Conservation (phyloP, 2,797 vertebrate genomes). For the Pseudochirops corinnae region DNA sequence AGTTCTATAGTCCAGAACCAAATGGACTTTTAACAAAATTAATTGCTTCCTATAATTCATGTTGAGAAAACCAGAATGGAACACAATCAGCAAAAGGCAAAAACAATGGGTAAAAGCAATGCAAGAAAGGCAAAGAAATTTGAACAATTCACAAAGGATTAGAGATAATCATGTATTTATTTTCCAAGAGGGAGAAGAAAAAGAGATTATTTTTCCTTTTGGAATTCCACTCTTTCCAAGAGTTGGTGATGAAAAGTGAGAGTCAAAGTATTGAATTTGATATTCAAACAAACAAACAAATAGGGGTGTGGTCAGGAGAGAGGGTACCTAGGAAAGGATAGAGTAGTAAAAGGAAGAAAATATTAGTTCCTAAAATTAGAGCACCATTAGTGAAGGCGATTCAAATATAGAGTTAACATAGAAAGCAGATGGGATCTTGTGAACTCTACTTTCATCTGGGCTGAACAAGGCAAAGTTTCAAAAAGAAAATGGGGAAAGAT, state of each 20-base stretch:
- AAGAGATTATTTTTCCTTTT: not conserved
- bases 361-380: not conserved
- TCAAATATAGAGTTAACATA: not conserved
- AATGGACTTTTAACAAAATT: not conserved
- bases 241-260: not conserved
- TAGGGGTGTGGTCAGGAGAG: not conserved
- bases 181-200: not conserved
- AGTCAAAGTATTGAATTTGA: not conserved
- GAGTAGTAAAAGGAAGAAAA: not conserved
- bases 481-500: not conserved
- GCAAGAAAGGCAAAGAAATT: not conserved
- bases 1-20: not conserved
- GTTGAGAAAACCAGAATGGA: not conserved
- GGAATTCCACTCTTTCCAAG: not conserved
- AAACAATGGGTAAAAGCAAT: not conserved
- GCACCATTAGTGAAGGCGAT: not conserved
- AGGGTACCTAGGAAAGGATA: not conserved
- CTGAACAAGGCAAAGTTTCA: not conserved
- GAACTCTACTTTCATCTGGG: not conserved
- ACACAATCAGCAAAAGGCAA: not conserved
- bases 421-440: not conserved
- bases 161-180: not conserved
- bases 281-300: not conserved
- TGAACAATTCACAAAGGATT: not conserved
- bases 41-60: not conserved